Percentiles rank a stretch among this genome's conserved stretches.
Conservation (phyloP, 2,797 vertebrate genomes). For the Microctenopoma steveboyesi region DNA sequence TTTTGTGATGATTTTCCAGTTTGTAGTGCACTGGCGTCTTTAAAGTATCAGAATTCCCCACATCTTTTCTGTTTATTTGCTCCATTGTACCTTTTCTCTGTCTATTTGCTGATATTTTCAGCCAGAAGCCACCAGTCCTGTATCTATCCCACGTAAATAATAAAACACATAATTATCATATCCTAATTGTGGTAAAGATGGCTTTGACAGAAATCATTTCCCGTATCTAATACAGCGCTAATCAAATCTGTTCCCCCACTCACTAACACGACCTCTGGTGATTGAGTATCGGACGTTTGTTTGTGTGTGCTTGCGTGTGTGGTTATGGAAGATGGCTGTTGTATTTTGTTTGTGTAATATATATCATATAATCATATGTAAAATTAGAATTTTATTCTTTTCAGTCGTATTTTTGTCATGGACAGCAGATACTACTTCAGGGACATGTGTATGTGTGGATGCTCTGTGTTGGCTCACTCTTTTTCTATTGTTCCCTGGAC, state of each 20-base stretch:
- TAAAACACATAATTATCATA: slow-evolving; percentile 99
- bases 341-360: slow-evolving; percentile 19
- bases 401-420: neutral
- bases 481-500: slow-evolving; percentile 63
- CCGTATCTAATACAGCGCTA: slow-evolving; percentile 99
- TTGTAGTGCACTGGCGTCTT: slow-evolving; percentile 4
- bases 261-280: slow-evolving; percentile 98
- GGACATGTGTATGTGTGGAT: slow-evolving; percentile 2
- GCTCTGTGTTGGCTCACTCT: neutral
- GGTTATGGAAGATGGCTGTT: slow-evolving; percentile 23
- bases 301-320: slow-evolving; percentile 74
- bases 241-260: slow-evolving; percentile 99
- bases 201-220: slow-evolving; percentile 99
- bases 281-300: slow-evolving; percentile 97
- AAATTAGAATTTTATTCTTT: neutral
- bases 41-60: neutral
- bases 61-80: slow-evolving; percentile 48
- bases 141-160: slow-evolving; percentile 98
- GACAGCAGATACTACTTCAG: neutral
- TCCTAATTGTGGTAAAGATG: slow-evolving; percentile 99
- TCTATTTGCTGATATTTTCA: slow-evolving; percentile 76
- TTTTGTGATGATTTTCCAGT: neutral
- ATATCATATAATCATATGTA: neutral
- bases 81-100: slow-evolving; percentile 77
- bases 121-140: slow-evolving; percentile 85